Conservation (phyloP, 2,113 vertebrate genomes). For the Chloropsis cyanopogon region DNA sequence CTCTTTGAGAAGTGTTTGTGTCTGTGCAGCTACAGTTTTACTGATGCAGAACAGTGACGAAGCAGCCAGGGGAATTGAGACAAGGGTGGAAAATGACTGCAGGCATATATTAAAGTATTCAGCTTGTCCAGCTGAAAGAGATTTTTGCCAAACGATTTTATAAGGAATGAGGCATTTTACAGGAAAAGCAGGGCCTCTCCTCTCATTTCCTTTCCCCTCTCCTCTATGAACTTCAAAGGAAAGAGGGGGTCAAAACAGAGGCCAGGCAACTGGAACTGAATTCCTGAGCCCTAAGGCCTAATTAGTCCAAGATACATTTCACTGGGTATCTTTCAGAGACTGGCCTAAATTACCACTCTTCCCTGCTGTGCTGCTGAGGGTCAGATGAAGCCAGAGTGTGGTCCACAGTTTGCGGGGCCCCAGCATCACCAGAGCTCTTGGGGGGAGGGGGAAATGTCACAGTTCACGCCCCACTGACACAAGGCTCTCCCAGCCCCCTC, state of each 20-base stretch:
- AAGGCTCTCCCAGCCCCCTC: background rate
- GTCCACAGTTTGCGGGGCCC: background rate
- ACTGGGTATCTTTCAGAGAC: background rate
- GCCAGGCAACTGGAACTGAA: constrained; percentile 33
- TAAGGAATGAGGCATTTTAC: constrained; percentile 41
- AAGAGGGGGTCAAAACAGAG: constrained; percentile 52
- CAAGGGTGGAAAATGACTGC: constrained; percentile 9
- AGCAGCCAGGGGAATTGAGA: background rate
- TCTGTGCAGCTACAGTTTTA: background rate
- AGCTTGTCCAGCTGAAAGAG: constrained; percentile 46
- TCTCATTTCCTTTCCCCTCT: constrained; percentile 57
- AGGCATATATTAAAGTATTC: constrained; percentile 8
- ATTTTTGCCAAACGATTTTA: constrained; percentile 37
- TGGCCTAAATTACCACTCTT: background rate
- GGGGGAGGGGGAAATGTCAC: background rate
- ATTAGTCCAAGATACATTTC: constrained; percentile 43
- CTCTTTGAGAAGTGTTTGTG: background rate
- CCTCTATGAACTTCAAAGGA: constrained; percentile 45
- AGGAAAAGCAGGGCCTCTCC: constrained; percentile 59
- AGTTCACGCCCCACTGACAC: accelerated
- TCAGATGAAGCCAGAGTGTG: background rate
- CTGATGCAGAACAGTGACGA: background rate
- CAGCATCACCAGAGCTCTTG: background rate
- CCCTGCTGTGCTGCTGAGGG: background rate
- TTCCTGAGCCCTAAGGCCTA: constrained; percentile 29